Conservation (phyloP, 2,888 invertebrate genomes). For the Villa cingulata region DNA sequence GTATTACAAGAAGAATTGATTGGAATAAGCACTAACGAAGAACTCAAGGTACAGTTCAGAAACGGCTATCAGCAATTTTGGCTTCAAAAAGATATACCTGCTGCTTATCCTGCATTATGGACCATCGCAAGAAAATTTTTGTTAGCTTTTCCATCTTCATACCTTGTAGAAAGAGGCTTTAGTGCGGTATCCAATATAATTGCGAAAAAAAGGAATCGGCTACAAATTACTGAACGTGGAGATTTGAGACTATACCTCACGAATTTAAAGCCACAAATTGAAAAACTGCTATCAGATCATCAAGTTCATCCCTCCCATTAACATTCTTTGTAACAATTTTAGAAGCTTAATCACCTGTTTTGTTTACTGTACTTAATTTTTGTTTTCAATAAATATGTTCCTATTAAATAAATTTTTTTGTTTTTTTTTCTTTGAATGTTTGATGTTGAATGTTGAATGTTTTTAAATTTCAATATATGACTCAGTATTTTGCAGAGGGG, state of each 20-base stretch:
- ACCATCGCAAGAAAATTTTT: background rate
- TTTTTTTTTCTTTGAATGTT: too few species aligned
- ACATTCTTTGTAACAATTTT: too few species aligned
- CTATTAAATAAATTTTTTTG: too few species aligned
- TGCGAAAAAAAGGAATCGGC: background rate
- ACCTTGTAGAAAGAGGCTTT: background rate
- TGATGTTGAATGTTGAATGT: too few species aligned
- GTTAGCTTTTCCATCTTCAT: constrained; percentile 1
- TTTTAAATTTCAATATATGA: too few species aligned
- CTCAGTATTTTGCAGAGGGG: too few species aligned
- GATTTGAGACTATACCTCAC: background rate
- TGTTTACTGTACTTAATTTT: background rate
- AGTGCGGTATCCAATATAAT: background rate
- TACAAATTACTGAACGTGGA: background rate
- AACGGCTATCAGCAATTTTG: constrained; percentile 1
- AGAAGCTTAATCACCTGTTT: too few species aligned
- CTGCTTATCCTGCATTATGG: background rate
- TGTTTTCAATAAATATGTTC: background rate
- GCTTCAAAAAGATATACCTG: background rate
- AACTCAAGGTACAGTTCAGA: background rate
- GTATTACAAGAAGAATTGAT: background rate
- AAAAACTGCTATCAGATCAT: background rate
- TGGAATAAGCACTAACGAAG: background rate
- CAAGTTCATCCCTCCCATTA: background rate
- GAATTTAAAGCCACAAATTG: background rate